These are phyloP conservation scores for Lepidurus packardi DNA, from an alignment of 1,140 invertebrate species.

Conservation along the genomic window DNA sequence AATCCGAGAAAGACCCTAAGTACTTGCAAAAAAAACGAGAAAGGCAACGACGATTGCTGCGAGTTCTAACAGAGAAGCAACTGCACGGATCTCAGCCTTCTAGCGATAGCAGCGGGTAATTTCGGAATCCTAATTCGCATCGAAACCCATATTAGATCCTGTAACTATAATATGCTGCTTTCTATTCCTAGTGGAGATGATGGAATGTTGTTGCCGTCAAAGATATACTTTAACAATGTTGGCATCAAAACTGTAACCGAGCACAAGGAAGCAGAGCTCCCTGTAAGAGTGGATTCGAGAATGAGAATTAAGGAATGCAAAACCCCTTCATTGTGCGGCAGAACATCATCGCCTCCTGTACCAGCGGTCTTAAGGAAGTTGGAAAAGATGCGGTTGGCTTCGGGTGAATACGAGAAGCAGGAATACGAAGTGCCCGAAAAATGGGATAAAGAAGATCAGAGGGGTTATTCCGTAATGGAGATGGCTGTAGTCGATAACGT, in stretches of 20 bases:
- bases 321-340: neutral
- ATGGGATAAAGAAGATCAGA: neutral
- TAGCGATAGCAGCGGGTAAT: slow-evolving; percentile 30
- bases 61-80: slow-evolving; percentile 30
- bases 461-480: neutral
- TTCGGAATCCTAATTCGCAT: neutral
- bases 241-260: neutral
- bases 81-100: slow-evolving; percentile 32
- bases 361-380: slow-evolving; percentile 31
- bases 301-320: neutral
- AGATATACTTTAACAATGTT: neutral
- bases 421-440: slow-evolving; percentile 29
- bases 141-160: neutral
- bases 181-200: slow-evolving; percentile 26
- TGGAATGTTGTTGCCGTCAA: slow-evolving; percentile 21
- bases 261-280: neutral
- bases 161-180: neutral
- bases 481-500: neutral
- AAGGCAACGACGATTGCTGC: slow-evolving; percentile 22
- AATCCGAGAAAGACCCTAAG: slow-evolving; percentile 31
- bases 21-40: slow-evolving; percentile 23
- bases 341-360: slow-evolving; percentile 30
- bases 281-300: neutral
- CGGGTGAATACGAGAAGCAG: slow-evolving; percentile 14
- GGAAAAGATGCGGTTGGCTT: neutral